Conservation (phyloP, 2,888 invertebrate species). For the Crematogaster levior region DNA sequence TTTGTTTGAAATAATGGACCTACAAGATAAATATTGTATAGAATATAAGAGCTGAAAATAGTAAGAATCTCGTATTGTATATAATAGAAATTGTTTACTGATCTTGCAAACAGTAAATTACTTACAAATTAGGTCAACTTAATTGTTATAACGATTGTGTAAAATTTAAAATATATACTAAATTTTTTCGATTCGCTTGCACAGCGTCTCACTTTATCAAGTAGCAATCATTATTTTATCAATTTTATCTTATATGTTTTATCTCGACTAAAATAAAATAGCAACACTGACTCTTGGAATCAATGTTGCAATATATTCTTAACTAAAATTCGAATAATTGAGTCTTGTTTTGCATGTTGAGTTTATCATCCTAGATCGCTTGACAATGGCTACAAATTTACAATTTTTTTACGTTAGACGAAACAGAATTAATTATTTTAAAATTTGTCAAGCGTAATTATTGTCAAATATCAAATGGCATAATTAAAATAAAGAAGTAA, state of each 20-base stretch:
- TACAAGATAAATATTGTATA: not conserved
- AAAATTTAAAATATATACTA: constrained; percentile 26
- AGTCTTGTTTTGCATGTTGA: not conserved
- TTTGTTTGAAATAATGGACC: not conserved
- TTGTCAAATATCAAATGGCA: constrained; percentile 10
- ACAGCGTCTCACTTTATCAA: constrained; percentile 3
- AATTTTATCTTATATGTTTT: constrained; percentile 8
- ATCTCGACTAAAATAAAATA: constrained; percentile 4
- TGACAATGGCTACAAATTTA: not conserved
- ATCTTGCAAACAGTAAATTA: constrained; percentile 5
- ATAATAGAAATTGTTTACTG: not conserved
- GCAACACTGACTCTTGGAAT: constrained; percentile 14
- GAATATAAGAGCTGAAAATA: not conserved
- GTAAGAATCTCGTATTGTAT: not conserved
- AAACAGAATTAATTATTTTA: constrained; percentile 3
- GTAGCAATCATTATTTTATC: not conserved
- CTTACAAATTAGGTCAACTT: constrained; percentile 7
- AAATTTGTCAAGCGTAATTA: constrained; percentile 9
- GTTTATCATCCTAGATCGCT: not conserved
- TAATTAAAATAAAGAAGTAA: not conserved
- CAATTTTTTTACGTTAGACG: not conserved
- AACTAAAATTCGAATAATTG: not conserved
- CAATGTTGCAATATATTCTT: not conserved
- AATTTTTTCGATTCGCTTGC: constrained; percentile 15
- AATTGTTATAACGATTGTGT: constrained; percentile 51